Evolutionary conservation across 2,113 vertebrate species (phyloP).

Genomic region (Pedionomus torquatus): DNA sequence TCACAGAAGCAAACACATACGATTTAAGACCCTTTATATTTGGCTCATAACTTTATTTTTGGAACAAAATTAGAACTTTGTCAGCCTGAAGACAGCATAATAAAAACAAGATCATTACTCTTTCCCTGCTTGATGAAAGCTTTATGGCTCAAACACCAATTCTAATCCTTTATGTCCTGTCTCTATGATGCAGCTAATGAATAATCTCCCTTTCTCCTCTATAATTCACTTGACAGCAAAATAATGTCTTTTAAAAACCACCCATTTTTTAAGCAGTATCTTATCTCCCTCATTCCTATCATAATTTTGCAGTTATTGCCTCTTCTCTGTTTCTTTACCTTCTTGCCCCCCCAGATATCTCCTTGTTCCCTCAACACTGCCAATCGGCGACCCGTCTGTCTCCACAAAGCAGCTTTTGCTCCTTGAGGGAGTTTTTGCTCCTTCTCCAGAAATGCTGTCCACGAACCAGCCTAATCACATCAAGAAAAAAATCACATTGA

Average conservation of each 20-base stretch:
- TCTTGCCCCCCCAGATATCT: background rate
- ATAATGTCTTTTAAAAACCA: constrained; percentile 26
- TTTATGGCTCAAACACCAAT: constrained; percentile 38
- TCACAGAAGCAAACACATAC: background rate
- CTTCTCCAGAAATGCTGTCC: background rate
- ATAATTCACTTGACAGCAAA: constrained; percentile 49
- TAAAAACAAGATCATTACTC: constrained; percentile 40
- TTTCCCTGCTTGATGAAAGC: constrained; percentile 29
- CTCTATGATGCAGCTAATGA: constrained; percentile 38
- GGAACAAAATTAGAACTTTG: constrained; percentile 46
- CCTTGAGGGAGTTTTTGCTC: background rate
- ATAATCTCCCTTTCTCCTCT: constrained; percentile 46
- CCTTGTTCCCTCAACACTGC: background rate
- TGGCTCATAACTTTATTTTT: constrained; percentile 29
- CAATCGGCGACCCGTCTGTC: background rate
- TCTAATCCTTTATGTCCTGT: constrained; percentile 43
- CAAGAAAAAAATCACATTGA: background rate
- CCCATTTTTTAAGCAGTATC: background rate
- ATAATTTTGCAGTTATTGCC: background rate
- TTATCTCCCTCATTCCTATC: background rate
- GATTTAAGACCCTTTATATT: background rate
- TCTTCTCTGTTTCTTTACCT: background rate
- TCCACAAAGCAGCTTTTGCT: background rate
- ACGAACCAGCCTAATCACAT: background rate
- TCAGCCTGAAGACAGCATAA: constrained; percentile 41